Base-by-base conservation (phyloP, 2,797 vertebrate species). In the Falco cherrug region DNA sequence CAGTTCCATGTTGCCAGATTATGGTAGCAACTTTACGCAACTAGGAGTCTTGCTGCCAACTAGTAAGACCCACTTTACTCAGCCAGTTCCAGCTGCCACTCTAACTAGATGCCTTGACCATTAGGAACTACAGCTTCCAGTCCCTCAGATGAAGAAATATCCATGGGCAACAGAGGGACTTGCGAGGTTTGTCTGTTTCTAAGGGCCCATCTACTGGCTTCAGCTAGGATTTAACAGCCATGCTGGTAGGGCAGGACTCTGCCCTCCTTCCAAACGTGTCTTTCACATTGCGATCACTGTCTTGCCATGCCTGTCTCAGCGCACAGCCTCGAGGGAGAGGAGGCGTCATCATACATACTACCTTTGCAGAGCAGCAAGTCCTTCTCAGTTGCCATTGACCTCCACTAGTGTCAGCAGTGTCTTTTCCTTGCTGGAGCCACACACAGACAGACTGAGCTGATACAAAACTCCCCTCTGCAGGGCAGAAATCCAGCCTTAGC, bases 371-470 rank as follows among this genome's bases (percentile, higher is more conserved):
- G 47, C 56, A 90, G 24, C 33, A 63, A 25, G 7, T 71, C 48
- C 33, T 77, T 33, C 80, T 87, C 17, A 2, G 1, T 25, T 4
- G 5, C 45, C 2, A 3, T 24, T 65, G 47, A 65, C 25, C 48
- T 51, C 21, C 28, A 11, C 20, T 28, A 43, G 73, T 2, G 0
- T 43, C 73, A 91, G 65, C 76, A 43, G 33, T 4, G 5, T 24
- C 45, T 41, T 77, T 47, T 59, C 82, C 63, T 91, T 60, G 35
- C 79, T 80, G 45, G 31, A 69, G 45, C 22, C 16, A 12, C 79
- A 33, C 0, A 0, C 0, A 2, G 67, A 41, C 45, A 53, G 81
- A 24, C 24, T 13, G 41, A 64, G 13, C 31, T 1, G 9, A 37
- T 28, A 20, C 9, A 48, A 54, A 57, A 2, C 21, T 53, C 31